Percentiles rank a stretch among this genome's conserved stretches.
Conservation (phyloP, 2,888 invertebrate genomes). For the Melitaea athalia region DNA sequence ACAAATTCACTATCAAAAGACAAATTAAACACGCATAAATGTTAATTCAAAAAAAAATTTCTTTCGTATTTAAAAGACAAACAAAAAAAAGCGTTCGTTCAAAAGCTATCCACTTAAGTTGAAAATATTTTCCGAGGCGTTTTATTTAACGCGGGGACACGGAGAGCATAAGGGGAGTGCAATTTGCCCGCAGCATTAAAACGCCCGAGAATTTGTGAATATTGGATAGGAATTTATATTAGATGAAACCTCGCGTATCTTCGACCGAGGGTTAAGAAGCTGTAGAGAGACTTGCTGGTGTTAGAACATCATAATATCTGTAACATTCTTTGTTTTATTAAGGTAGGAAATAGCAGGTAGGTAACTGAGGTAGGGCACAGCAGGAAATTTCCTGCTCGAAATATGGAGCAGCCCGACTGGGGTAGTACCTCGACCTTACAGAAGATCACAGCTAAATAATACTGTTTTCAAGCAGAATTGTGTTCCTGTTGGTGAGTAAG, state of each 20-base stretch:
- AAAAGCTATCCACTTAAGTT: conserved; percentile 34
- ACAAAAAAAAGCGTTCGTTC: conserved; percentile 22
- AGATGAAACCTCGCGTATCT: conserved; percentile 57
- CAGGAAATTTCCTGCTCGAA: too few species aligned
- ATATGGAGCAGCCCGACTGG: too few species aligned
- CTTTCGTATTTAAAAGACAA: background rate
- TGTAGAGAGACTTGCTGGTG: conserved; percentile 1
- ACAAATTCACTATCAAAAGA: too few species aligned
- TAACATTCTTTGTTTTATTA: too few species aligned
- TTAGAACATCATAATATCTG: too few species aligned
- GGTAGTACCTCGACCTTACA: too few species aligned
- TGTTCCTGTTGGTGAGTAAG: too few species aligned
- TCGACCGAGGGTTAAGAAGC: background rate
- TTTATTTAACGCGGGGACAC: conserved; percentile 57
- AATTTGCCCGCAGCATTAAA: conserved; percentile 72
- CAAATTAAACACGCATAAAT: too few species aligned
- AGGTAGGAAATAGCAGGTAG: too few species aligned
- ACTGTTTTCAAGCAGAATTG: too few species aligned
- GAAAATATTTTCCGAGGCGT: conserved; percentile 51
- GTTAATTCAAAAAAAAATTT: background rate
- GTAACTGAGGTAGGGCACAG: too few species aligned
- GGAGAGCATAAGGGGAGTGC: conserved; percentile 63
- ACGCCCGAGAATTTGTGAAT: conserved; percentile 76
- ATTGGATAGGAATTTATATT: conserved; percentile 81
- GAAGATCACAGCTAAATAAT: too few species aligned